These are phyloP conservation scores for Proctacanthus coquilletti DNA, from an alignment of 1,140 invertebrate genomes.

Conservation along the genomic window DNA sequence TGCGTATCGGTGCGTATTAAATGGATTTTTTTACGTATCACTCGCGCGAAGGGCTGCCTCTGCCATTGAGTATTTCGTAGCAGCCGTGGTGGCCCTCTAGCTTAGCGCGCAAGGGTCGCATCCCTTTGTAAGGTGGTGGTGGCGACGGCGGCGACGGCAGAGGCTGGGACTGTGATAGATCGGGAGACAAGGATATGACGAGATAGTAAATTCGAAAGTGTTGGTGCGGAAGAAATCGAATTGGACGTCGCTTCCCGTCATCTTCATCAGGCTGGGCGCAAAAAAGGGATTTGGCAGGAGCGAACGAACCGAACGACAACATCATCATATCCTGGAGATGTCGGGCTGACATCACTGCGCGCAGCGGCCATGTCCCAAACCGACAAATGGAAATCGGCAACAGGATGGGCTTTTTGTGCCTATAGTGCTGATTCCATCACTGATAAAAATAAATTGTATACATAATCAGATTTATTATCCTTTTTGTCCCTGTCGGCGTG, in stretches of 20 bases:
- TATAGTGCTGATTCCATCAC: background rate
- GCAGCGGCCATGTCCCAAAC: background rate
- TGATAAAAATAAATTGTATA: constrained; percentile 1
- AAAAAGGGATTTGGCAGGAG: too few relatives aligned
- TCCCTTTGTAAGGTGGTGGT: background rate
- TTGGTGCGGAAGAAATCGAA: background rate
- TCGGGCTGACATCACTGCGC: background rate
- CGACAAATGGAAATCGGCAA: background rate
- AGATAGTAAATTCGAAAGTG: background rate
- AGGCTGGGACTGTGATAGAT: background rate
- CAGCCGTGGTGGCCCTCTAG: too few relatives aligned
- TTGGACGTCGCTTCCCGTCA: background rate
- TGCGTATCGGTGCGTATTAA: background rate
- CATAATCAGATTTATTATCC: constrained; percentile 1
- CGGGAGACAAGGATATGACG: background rate
- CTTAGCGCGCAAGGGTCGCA: background rate
- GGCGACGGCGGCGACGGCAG: background rate
- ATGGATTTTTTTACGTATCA: background rate
- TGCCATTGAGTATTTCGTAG: too few relatives aligned
- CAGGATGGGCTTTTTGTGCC: background rate
- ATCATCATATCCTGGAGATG: background rate
- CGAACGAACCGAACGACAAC: background rate
- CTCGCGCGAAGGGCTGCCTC: background rate
- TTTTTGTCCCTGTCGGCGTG: background rate
- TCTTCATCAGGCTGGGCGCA: background rate